phyloP scores from a whole-genome alignment of 2,888 invertebrate genomes.

The Ochlodes sylvanus region DNA sequence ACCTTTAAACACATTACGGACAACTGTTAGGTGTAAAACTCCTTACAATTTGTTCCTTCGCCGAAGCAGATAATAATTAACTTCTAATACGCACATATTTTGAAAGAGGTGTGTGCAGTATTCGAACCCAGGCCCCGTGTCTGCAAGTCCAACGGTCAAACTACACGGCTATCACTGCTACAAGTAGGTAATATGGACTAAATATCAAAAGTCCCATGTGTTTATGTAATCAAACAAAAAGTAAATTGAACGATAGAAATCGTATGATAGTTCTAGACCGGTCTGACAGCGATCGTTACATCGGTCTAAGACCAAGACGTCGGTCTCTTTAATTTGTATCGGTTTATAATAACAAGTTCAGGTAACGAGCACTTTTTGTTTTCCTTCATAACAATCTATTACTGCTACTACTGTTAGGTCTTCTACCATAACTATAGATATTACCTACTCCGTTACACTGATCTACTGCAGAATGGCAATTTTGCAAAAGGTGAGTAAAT shows the following conservation, averaged over 20 bases:
- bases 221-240: slow-evolving; percentile 40
- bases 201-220: background rate
- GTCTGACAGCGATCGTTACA: slow-evolving; percentile 7
- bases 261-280: slow-evolving; percentile 30
- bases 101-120: too few species aligned
- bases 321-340: slow-evolving; percentile 7
- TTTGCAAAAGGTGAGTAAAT: too few species aligned
- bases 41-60: too few species aligned
- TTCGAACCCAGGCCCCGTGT: too few species aligned
- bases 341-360: slow-evolving; percentile 5
- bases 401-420: too few species aligned
- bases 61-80: too few species aligned
- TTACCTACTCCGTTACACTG: too few species aligned
- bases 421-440: too few species aligned
- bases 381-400: background rate
- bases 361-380: background rate
- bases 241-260: slow-evolving; percentile 47
- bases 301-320: slow-evolving; percentile 1
- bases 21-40: too few species aligned
- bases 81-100: too few species aligned
- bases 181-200: background rate
- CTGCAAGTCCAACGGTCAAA: background rate
- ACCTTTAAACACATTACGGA: too few species aligned
- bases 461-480: too few species aligned
- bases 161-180: background rate